Evolutionary conservation across 2,888 invertebrate genomes (phyloP).

Genomic region (Glaucopsyche alexis): DNA sequence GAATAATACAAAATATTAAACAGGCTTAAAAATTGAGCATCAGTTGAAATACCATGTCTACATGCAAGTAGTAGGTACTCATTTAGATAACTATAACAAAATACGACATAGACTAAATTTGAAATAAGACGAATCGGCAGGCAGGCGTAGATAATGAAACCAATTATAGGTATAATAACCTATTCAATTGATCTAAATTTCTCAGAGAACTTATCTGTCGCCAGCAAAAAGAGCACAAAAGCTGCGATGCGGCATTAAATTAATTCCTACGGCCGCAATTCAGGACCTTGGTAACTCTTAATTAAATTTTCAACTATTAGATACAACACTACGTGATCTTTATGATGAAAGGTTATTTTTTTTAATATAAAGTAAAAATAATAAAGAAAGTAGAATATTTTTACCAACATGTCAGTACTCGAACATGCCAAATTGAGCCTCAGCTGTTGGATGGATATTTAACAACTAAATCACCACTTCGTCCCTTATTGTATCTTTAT

Average conservation of each 20-base stretch:
- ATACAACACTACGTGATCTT: background rate
- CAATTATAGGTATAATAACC: slow-evolving; percentile 28
- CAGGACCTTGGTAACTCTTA: slow-evolving; percentile 24
- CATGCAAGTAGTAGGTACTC: too few species aligned
- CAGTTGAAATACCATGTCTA: too few species aligned
- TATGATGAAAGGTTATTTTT: background rate
- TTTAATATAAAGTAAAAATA: too few species aligned
- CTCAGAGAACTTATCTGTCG: slow-evolving; percentile 55
- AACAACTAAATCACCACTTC: too few species aligned
- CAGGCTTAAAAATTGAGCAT: too few species aligned
- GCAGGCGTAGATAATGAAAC: slow-evolving; percentile 27
- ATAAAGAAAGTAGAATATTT: too few species aligned
- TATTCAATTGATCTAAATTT: slow-evolving; percentile 32
- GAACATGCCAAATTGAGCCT: too few species aligned
- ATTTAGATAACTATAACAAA: background rate
- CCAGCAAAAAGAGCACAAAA: slow-evolving; percentile 59
- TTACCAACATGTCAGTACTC: too few species aligned
- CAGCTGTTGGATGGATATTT: too few species aligned
- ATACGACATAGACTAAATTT: background rate
- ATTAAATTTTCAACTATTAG: background rate
- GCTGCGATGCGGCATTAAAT: slow-evolving; percentile 53
- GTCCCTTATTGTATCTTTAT: too few species aligned
- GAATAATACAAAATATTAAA: too few species aligned
- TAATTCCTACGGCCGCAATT: slow-evolving; percentile 57
- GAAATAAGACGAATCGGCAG: slow-evolving; percentile 19